Conservation (phyloP, 2,888 invertebrate species). For the Poecilobothrus nobilitatus region DNA sequence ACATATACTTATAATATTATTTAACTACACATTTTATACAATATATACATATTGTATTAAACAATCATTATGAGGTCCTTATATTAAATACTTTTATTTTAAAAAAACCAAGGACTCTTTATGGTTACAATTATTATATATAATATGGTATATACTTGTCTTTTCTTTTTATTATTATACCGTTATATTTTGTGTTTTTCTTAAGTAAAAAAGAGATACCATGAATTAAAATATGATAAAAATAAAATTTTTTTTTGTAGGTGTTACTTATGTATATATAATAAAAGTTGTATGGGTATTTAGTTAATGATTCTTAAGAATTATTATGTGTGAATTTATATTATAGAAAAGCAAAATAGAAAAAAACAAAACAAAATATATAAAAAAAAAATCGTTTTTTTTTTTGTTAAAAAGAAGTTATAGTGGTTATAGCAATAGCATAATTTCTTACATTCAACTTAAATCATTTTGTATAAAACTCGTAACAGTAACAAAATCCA, state of each 20-base stretch:
- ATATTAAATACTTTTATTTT: neutral
- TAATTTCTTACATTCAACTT: no score
- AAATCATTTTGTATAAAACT: no score
- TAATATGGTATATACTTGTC: neutral
- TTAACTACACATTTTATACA: no score
- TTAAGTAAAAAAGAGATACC: neutral
- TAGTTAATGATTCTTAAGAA: neutral
- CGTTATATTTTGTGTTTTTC: neutral
- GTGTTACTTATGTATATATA: neutral
- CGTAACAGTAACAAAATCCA: no score
- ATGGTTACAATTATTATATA: slow-evolving; percentile 1
- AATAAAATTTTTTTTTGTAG: no score
- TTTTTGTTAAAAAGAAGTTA: no score
- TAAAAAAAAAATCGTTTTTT: no score
- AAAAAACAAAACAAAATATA: no score
- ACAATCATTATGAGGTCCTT: slow-evolving; percentile 1
- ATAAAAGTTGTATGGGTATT: neutral
- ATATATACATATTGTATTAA: no score
- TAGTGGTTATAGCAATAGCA: no score
- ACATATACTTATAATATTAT: no score
- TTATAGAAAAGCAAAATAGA: no score
- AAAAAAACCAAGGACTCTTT: neutral
- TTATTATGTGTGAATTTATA: slow-evolving; percentile 2
- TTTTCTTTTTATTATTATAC: neutral
- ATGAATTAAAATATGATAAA: neutral